Conservation (phyloP, 2,888 invertebrate species). For the Cataglyphis livida region DNA sequence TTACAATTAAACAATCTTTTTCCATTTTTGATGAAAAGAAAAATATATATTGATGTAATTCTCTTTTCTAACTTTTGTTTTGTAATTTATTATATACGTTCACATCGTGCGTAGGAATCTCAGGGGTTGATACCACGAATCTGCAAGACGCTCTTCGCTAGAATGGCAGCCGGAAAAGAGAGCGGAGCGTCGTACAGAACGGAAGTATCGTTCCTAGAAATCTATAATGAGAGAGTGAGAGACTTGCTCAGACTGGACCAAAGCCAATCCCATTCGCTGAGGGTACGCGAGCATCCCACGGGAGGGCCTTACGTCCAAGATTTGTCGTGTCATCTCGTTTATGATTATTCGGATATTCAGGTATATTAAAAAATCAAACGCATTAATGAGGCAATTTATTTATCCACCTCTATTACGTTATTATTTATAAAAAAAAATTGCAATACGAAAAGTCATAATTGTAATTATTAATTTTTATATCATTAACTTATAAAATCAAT, state of each 20-base stretch:
- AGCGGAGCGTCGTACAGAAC: slow-evolving; percentile 94
- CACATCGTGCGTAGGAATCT: slow-evolving; percentile 87
- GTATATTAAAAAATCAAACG: slow-evolving; percentile 84
- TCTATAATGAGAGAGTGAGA: slow-evolving; percentile 94
- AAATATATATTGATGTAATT: not conserved
- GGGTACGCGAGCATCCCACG: slow-evolving; percentile 93
- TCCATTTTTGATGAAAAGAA: not conserved
- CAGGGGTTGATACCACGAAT: slow-evolving; percentile 95
- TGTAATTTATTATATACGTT: slow-evolving; percentile 21
- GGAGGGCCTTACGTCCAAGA: slow-evolving; percentile 95
- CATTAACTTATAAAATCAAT: not conserved
- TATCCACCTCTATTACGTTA: not conserved
- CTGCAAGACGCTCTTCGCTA: slow-evolving; percentile 93
- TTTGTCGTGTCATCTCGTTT: slow-evolving; percentile 93
- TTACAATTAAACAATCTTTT: not conserved
- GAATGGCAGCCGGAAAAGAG: slow-evolving; percentile 93
- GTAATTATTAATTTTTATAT: not conserved
- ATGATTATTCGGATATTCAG: slow-evolving; percentile 95
- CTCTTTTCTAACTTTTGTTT: not conserved
- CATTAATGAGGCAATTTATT: not conserved
- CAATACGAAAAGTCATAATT: not conserved
- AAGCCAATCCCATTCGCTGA: slow-evolving; percentile 89
- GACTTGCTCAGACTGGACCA: slow-evolving; percentile 88
- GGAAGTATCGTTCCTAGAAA: slow-evolving; percentile 94
- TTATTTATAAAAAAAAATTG: not conserved